Evolutionary conservation across 2,888 invertebrate genomes (phyloP), one percentile per base, ranked within the genome.

Genomic region (Acanthoscelides obtectus): DNA sequence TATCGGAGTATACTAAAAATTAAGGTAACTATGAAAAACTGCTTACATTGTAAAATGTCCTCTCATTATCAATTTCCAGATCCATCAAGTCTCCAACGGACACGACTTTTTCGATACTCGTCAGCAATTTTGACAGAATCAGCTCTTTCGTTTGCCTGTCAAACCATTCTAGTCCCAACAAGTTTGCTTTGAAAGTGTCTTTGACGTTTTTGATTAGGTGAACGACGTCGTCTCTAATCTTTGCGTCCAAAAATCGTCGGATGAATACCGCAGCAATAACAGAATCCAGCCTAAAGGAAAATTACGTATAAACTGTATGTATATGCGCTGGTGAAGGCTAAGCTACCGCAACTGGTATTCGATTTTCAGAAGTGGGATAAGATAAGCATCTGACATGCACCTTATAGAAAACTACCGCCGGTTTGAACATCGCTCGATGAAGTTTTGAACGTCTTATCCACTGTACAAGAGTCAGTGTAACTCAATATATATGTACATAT

Each of bases 191-290:
- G 73, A 84, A 83, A 73, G 82, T 80, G 67, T 77, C 76, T 78
- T 83, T 84, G 72, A 85, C 82, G 72, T 80, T 79, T 71, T 80
- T 76, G 70, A 83, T 80, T 71, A 85, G 80, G n/a, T 81, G 79
- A 8, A 79, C 71, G 22, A 81, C 80, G 25, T 79, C 75, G 4
- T 74, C 72, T 75, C 80, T 80, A 17, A 76, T 77, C 12, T 81
- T 80, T 68, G 80, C 80, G 27, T 83, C 77, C 66, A 84, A 82
- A 74, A 81, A 81, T 71, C 80, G 76, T 66, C 80, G 78, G 20
- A 84, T 79, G 74, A 84, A 85, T 22, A 79, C 80, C n/a, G 81
- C 80, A 27, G 81, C 77, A 64, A 82, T 74, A 21, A 78, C 79
- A 17, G 78, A 69, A 68, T 76, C 74, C 75, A 80, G 68, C 20